Evolutionary conservation across 2,797 vertebrate species (phyloP).

Genomic region (Chelonia mydas): DNA sequence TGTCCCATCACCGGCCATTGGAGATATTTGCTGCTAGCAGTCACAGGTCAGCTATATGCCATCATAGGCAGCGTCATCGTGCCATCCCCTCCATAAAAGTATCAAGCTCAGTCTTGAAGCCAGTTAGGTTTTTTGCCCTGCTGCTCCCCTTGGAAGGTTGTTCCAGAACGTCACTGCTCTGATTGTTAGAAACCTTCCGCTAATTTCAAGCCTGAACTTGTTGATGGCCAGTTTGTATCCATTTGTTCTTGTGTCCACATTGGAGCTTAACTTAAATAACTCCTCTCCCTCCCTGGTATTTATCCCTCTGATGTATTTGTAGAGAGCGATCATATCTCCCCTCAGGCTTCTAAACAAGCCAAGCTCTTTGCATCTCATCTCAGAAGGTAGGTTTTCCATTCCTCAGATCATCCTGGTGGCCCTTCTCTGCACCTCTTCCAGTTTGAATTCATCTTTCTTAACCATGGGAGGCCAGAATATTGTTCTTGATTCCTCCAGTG

Average conservation of each 20-base stretch:
- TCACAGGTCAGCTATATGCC: background rate
- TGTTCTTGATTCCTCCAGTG: background rate
- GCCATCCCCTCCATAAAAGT: background rate
- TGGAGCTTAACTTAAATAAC: background rate
- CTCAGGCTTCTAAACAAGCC: background rate
- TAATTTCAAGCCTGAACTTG: background rate
- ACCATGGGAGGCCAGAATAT: background rate
- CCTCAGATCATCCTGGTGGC: background rate
- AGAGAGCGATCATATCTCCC: background rate
- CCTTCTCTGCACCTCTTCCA: background rate
- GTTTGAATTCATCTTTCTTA: background rate
- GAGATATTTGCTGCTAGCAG: background rate
- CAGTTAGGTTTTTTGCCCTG: background rate
- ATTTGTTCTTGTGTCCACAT: background rate
- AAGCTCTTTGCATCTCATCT: background rate
- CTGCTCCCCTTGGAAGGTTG: background rate
- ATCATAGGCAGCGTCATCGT: background rate
- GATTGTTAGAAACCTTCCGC: background rate
- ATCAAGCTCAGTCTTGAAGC: background rate
- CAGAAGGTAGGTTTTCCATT: background rate
- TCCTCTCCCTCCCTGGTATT: background rate
- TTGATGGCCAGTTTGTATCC: background rate
- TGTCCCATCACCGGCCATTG: background rate
- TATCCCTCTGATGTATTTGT: background rate
- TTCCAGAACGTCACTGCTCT: background rate